A percentile compares a stretch with the other conserved stretches of the same genome.
Evolutionary conservation across 2,113 vertebrate species (phyloP).

Genomic region (Bos indicus): DNA sequence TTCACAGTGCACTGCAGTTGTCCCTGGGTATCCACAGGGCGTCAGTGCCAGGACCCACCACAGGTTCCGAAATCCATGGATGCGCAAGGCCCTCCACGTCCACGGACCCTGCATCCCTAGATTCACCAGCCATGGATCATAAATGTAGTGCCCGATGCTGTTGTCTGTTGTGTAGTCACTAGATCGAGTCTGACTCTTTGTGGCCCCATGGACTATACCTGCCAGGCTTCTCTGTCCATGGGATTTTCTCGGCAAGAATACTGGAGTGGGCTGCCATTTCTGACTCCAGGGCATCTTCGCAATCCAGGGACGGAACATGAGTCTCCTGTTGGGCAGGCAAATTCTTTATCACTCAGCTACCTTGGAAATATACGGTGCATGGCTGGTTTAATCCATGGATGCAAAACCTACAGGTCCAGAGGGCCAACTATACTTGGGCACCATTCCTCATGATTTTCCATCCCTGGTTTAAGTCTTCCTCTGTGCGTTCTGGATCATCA

Average conservation of each 20-base stretch:
- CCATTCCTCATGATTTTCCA: fast-evolving
- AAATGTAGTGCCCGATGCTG: background rate
- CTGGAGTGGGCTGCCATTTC: background rate
- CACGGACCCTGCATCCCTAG: background rate
- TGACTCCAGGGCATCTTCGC: background rate
- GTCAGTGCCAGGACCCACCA: background rate
- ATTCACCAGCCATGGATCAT: fast-evolving
- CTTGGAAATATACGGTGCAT: background rate
- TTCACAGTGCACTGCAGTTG: background rate
- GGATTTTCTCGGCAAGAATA: background rate
- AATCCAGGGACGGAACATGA: background rate
- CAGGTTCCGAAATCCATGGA: background rate
- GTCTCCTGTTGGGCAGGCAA: background rate
- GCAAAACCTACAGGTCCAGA: too few species aligned
- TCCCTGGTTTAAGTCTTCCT: background rate
- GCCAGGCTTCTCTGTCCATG: background rate
- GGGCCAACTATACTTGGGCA: background rate
- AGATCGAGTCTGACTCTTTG: background rate
- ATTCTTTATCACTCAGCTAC: background rate
- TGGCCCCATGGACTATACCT: background rate
- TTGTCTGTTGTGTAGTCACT: background rate
- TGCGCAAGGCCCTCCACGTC: background rate
- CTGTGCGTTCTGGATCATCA: fast-evolving
- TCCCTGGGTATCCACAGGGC: background rate
- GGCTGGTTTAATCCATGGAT: background rate